phyloP scores from a whole-genome alignment of 2,888 invertebrate species.

The Rotaria magnacalcarata region DNA sequence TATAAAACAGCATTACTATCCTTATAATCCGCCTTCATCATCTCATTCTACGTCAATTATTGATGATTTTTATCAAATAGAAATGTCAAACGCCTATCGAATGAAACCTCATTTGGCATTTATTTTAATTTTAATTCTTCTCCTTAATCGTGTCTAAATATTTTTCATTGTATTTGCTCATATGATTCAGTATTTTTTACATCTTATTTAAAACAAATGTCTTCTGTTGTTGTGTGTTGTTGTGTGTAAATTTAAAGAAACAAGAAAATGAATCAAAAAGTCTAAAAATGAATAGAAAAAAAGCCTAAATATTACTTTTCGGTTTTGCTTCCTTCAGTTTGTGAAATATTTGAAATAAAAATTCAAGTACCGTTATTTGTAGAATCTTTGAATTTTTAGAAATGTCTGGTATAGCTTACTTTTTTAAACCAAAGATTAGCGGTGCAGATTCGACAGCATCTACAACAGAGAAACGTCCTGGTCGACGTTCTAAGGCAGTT shows the following conservation, averaged over 20 bases:
- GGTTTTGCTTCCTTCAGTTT: not conserved
- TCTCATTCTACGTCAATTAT: not conserved
- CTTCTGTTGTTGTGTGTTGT: not conserved
- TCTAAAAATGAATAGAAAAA: not conserved
- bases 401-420: conserved; percentile 15
- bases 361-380: not conserved
- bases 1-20: not conserved
- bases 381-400: not conserved
- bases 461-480: not conserved
- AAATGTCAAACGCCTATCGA: not conserved
- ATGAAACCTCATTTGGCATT: not conserved
- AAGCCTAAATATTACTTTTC: no score
- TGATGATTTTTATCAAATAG: not conserved
- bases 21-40: not conserved
- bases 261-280: not conserved
- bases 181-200: not conserved
- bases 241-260: not conserved
- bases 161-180: conserved; percentile 19
- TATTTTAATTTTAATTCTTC: not conserved
- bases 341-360: not conserved
- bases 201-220: not conserved
- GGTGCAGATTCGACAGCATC: not conserved
- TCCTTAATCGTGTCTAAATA: not conserved
- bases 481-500: not conserved
- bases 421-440: conserved; percentile 13